Evolutionary conservation across 2,797 vertebrate genomes (phyloP).

Genomic region (Malurus leucopterus): DNA sequence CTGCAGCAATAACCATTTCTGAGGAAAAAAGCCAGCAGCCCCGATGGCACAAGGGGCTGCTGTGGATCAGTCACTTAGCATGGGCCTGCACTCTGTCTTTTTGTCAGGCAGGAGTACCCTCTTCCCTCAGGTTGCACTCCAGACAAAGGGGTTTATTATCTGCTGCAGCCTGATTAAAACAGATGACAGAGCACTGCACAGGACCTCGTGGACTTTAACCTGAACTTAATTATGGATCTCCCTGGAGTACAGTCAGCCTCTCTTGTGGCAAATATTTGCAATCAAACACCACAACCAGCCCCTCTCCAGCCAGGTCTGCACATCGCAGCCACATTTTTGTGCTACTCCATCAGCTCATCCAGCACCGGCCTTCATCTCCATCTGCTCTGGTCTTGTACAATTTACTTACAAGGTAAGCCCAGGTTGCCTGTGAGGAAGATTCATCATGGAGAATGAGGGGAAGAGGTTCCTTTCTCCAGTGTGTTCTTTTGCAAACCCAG

Average conservation of each 20-base stretch:
- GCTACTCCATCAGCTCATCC: background rate
- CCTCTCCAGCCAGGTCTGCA: background rate
- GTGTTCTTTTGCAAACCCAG: background rate
- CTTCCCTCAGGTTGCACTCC: background rate
- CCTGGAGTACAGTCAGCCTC: background rate
- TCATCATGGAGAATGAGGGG: background rate
- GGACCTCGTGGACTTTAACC: background rate
- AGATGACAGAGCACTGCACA: background rate
- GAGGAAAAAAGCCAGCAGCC: background rate
- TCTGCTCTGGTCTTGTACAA: background rate
- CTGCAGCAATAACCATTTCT: background rate
- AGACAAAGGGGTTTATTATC: background rate
- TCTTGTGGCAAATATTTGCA: background rate
- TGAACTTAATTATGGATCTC: background rate
- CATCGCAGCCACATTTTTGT: accelerated
- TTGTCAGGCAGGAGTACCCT: background rate
- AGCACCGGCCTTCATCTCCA: background rate
- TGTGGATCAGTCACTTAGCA: background rate
- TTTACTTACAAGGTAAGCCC: background rate
- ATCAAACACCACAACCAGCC: background rate
- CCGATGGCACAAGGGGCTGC: background rate
- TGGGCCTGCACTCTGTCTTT: background rate
- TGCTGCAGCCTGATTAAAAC: background rate
- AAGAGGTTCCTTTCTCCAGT: background rate
- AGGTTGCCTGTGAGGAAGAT: background rate